Evolutionary conservation across 2,113 vertebrate species (phyloP), one percentile per base, ranked within the genome.

Genomic region (Dascyllus trimaculatus): DNA sequence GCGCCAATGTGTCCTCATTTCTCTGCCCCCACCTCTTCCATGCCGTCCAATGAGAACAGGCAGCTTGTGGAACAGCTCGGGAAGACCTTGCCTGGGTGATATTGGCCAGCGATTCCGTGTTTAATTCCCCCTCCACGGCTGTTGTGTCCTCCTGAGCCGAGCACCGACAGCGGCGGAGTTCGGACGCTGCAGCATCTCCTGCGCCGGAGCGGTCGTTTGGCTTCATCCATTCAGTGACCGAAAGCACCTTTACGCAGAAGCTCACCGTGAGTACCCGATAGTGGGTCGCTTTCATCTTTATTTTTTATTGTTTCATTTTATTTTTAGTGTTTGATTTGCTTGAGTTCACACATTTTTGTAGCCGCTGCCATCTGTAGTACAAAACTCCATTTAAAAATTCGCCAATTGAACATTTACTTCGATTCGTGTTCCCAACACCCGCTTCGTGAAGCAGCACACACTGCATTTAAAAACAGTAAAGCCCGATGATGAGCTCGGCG

Each of bases 21-120:
- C 3, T 22, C 26, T 43, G 61, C 57, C 25, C 62, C 84, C 75
- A 38, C 85, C 88, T 71, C 71, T 77, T 43, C 25, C 24, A 22
- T 1, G 2, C 32, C 43, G 75, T 61, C 91, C 91, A 92, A 86
- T 91, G 5, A 68, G 80, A 81, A 13, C 13, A 56, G 14, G 25
- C 57, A 13, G 53, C 14, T 54, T 62, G 40, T 49, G 52, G 70
- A 82, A 32, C 78, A 74, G 71, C 51, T 46, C 25, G 79, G 60
- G 57, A 54, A 77, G 75, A 77, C 70, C 67, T 57, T 56, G 52
- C 70, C 54, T 45, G 65, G 60, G 1, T 73, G 26, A 57, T 54
- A 21, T 71, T 67, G 35, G 43, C 24, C 72, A 66, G 60, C 52
- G 67, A 66, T 60, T 62, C 46, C 52, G 40, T 43, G 40, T 38